Base-by-base conservation (phyloP, 2,888 invertebrate species). In the Pseudococcus jackbeardsleyi region DNA sequence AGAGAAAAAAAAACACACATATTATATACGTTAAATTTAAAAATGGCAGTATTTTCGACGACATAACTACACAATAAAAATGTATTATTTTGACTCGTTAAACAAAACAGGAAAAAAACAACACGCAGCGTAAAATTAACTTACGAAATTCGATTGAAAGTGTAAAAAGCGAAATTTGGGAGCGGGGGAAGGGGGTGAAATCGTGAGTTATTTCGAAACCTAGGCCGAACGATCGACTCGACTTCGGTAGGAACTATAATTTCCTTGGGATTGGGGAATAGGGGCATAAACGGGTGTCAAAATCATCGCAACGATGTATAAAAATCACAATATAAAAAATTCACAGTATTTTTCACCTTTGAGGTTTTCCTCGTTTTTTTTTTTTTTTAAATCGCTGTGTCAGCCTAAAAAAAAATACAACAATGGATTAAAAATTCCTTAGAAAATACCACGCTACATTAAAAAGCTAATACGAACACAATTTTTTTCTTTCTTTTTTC, bases 1-100 rank as follows among this genome's bases (percentile, higher is more conserved):
- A 22, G 72, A 17, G 33, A 33, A 72, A 72, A 68, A 68, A 72
- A 72, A 12, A 72, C 72, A 33, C 26, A 72, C 12, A 33, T 33
- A 72, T 64, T 33, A 33, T 33, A 72, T 17, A 72, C 72, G 72
- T 72, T 72, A 72, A 72, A 72, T 72, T 72, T 33, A 72, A 72
- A 72, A 72, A 72, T 72, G 72, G 72, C 72, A 72, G 72, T 72
- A 72, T 72, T 72, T 33, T 72, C 72, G 72, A 72, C 72, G 33
- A 22, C 64, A 64, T 72, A 72, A 72, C 72, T 72, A 72, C 26
- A 17, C 26, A 17, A 72, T 72, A 72, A 72, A 72, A 72, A 72
- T 72, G 22, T 64, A 64, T 22, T 64, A 72, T 17, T 15, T 72
- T 33, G 33, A 72, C 26, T 72, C 72, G 72, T 72, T 64, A 15